phyloP scores from a whole-genome alignment of 2,113 vertebrate species.

The Acrocephalus arundinaceus region DNA sequence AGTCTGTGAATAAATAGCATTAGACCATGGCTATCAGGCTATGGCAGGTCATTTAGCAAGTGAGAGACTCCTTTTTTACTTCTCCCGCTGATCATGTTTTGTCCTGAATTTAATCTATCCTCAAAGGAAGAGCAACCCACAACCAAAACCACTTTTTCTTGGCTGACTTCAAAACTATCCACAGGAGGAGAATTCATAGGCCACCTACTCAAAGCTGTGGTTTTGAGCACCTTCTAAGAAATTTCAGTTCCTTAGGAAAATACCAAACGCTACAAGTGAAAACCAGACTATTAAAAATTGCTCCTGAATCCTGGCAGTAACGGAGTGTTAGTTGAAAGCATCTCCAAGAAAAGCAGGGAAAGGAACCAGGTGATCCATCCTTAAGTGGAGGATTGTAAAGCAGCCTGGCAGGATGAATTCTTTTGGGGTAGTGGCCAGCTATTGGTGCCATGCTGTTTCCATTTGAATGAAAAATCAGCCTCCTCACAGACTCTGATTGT shows the following conservation, averaged over 20 bases:
- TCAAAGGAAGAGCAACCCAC: not conserved
- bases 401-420: not conserved
- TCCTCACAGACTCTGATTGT: not conserved
- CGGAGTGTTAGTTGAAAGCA: accelerated
- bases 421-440: not conserved
- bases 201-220: not conserved
- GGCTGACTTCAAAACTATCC: not conserved
- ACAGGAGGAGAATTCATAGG: not conserved
- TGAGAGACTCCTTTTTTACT: not conserved
- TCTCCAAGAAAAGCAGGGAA: not conserved
- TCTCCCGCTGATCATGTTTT: not conserved
- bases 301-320: not conserved
- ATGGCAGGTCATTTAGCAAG: not conserved
- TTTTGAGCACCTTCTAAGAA: not conserved
- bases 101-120: not conserved
- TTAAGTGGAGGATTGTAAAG: not conserved
- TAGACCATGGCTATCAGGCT: not conserved
- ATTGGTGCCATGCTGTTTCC: not conserved
- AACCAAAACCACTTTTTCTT: not conserved
- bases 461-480: not conserved
- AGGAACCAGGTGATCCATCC: not conserved
- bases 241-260: not conserved
- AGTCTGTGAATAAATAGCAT: not conserved
- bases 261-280: not conserved
- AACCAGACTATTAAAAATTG: not conserved